Evolutionary conservation across 1,140 invertebrate genomes (phyloP), one percentile per base, ranked within the genome.

Genomic region (Drosophila saltans): DNA sequence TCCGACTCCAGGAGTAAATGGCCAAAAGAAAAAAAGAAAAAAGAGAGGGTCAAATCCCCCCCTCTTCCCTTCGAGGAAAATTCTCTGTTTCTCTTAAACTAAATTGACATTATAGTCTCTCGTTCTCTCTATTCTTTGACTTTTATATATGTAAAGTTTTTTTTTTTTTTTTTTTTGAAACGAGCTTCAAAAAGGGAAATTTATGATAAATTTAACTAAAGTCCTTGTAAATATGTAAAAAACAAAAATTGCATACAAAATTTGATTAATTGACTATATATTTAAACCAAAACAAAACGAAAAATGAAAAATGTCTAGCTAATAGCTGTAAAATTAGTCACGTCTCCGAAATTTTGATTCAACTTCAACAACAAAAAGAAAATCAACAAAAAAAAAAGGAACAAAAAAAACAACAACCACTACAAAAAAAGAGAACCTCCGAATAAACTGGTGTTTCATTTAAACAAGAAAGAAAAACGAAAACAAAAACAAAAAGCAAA

Each of bases 371-470:
- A 52, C 62, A 62, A 68, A 43, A 69, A 63, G 21, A 8, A 45
- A 58, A 43, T 0, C 16, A 26, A 55, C 61, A 24, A 59, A 63
- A 75, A 0, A 0, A 16, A 16, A 16, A 16, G 16, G 16, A 16
- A 16, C 16, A 16, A 16, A 16, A 16, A 16, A 16, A 16, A 16
- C 16, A 16, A 67, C 57, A 63, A 66, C 61, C 28, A 64, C 64
- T 68, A 77, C 71, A 45, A 72, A 69, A 36, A 72, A 57, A 57
- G 56, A 70, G 69, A 89, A 89, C 84, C 84, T 89, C 84, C 84
- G 84, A 89, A 64, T 62, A 88, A 88, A 88, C 84, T 84, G 84
- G 84, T 78, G 84, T 89, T 89, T 89, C 84, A 89, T 89, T 89
- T 84, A 70, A 76, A 60, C 26, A 60, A 6, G 21, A 39, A 59